phyloP scores from a whole-genome alignment of 2,113 vertebrate genomes.

The Myodes glareolus region DNA sequence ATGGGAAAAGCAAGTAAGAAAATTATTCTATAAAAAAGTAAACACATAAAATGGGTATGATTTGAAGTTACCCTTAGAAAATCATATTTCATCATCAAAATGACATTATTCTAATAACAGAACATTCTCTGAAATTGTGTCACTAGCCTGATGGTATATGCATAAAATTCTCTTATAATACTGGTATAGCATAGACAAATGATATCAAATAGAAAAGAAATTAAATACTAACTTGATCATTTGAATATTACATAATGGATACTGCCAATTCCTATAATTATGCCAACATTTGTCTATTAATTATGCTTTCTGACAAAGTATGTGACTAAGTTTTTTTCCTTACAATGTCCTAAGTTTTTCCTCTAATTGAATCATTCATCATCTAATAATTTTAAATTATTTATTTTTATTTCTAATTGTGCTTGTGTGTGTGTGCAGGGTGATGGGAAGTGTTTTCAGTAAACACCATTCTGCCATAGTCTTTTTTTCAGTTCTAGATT shows the following conservation, averaged over 20 bases:
- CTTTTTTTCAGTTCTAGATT: background rate
- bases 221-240: constrained; percentile 35
- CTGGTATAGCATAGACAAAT: background rate
- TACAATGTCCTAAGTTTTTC: background rate
- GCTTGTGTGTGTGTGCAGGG: background rate
- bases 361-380: background rate
- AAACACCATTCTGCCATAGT: background rate
- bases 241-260: background rate
- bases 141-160: background rate
- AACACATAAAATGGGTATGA: too few species aligned
- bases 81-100: too few species aligned
- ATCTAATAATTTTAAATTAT: background rate
- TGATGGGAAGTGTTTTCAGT: background rate
- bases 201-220: background rate
- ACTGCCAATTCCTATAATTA: constrained; percentile 4
- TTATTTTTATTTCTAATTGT: background rate
- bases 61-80: too few species aligned
- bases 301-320: background rate
- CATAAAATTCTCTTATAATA: background rate
- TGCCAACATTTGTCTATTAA: background rate
- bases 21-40: too few species aligned
- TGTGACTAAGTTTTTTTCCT: background rate
- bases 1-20: too few species aligned
- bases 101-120: background rate
- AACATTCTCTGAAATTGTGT: background rate